Evolutionary conservation across 2,113 vertebrate species (phyloP).

Genomic region (Acrocephalus kingi): DNA sequence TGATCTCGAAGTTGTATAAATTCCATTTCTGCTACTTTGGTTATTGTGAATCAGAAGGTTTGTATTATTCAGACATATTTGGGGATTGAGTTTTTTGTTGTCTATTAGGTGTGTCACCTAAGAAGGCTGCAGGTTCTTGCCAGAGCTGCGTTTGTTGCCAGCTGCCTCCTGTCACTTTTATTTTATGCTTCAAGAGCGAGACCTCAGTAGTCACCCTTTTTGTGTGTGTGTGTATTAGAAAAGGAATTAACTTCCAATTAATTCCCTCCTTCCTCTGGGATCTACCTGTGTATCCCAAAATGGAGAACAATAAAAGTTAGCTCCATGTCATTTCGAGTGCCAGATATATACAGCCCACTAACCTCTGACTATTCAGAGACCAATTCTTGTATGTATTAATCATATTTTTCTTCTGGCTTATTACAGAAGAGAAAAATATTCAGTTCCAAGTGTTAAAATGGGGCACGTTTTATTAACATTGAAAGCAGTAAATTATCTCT

Average conservation of each 20-base stretch:
- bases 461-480: constrained; percentile 63
- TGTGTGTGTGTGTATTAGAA: constrained; percentile 24
- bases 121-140: neutral
- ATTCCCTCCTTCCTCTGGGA: constrained; percentile 50
- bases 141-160: constrained; percentile 50
- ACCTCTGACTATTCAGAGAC: constrained; percentile 39
- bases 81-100: neutral
- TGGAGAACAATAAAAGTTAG: constrained; percentile 43
- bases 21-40: neutral
- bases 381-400: constrained; percentile 49
- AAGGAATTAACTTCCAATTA: constrained; percentile 69
- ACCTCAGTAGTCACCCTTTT: constrained; percentile 58
- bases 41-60: neutral
- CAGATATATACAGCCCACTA: neutral
- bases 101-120: constrained; percentile 1
- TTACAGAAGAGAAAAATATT: constrained; percentile 38
- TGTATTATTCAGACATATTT: neutral
- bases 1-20: neutral
- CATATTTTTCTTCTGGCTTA: constrained; percentile 45
- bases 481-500: constrained; percentile 70
- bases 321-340: neutral
- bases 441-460: constrained; percentile 54
- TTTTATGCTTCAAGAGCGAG: constrained; percentile 62
- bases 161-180: constrained; percentile 31
- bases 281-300: constrained; percentile 61